A percentile compares a stretch with the other conserved stretches of the same genome.
These are phyloP conservation scores for Anguilla marmorata DNA, from an alignment of 2,797 vertebrate species.

Conservation along the genomic window DNA sequence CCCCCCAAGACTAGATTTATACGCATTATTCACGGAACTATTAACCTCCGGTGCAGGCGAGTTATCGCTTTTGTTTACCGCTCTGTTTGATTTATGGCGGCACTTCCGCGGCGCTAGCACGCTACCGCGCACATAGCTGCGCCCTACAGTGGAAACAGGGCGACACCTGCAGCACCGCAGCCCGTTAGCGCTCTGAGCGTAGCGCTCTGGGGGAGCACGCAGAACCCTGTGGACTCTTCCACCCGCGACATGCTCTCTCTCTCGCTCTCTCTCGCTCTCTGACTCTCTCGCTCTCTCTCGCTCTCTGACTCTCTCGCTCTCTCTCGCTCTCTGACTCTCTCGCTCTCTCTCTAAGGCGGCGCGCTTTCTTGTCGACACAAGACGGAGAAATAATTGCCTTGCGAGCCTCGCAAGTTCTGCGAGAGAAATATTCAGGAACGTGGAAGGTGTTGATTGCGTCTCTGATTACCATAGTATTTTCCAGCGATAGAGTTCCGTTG, in stretches of 20 bases:
- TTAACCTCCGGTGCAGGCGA: background rate
- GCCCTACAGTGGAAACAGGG: background rate
- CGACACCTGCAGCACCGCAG: background rate
- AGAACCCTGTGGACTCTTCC: background rate
- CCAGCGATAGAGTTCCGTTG: background rate
- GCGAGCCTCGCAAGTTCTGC: background rate
- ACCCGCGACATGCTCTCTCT: background rate
- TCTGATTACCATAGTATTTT: background rate
- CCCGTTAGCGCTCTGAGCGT: background rate
- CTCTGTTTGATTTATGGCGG: background rate
- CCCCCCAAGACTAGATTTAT: background rate
- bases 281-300: background rate
- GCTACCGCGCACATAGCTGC: background rate
- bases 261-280: no score
- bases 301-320: no score
- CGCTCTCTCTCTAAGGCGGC: background rate
- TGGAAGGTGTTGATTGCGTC: slow-evolving; percentile 12
- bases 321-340: background rate
- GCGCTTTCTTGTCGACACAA: background rate
- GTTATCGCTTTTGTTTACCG: background rate
- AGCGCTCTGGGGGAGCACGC: background rate
- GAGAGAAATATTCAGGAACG: background rate
- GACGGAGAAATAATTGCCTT: slow-evolving; percentile 5
- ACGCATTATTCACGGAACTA: background rate
- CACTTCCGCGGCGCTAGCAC: background rate